Base-by-base conservation (phyloP, 2,888 invertebrate species). In the Bombylius major region DNA sequence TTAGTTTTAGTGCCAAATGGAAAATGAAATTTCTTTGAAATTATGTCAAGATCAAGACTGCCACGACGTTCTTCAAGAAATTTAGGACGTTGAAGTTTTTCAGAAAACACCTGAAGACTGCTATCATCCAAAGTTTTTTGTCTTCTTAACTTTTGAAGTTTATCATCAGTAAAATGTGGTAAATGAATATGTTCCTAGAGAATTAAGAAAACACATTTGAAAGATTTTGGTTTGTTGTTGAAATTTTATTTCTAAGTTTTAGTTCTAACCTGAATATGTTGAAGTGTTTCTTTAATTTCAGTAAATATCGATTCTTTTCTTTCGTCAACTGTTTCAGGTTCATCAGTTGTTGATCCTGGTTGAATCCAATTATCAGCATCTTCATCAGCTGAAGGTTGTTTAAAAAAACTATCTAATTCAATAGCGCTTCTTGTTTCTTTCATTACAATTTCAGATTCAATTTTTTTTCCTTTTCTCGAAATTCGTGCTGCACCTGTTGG, bases 1-100 rank as follows among this genome's bases (percentile, higher is more conserved):
- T 8, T 50, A 13, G 34, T 47, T 13, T 51, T 52, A 58, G 71
- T 51, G 58, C 71, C 52, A 51, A 59, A 56, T 6, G 59, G 55
- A 8, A 57, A 56, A 12, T 55, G 47, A 14, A 65, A 64, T 42
- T 63, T 60, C 48, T 58, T 67, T 23, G 47, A 67, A 64, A 54
- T 69, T 69, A 3, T 72, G 68, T 33, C 70, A 67, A 53, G 72
- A 68, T 33, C 70, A 67, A 53, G 72, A 73, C 62, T 76, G 75
- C 39, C 77, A 63, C 32, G 77, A 76, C 36, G 72, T 66, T 58
- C 77, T 68, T 13, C 76, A 12, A 4, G 5, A 5, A 36, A n/a
- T 45, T 34, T 50, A 11, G 11, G 4, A 11, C 11, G 12, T 4
- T 8, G 12, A 11, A 5, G 7, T 42, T 42, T 42, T 11, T 11